A percentile compares a stretch with the other conserved stretches of the same genome.
Evolutionary conservation across 2,888 invertebrate species (phyloP).

Genomic region (Eutolmus rufibarbis): DNA sequence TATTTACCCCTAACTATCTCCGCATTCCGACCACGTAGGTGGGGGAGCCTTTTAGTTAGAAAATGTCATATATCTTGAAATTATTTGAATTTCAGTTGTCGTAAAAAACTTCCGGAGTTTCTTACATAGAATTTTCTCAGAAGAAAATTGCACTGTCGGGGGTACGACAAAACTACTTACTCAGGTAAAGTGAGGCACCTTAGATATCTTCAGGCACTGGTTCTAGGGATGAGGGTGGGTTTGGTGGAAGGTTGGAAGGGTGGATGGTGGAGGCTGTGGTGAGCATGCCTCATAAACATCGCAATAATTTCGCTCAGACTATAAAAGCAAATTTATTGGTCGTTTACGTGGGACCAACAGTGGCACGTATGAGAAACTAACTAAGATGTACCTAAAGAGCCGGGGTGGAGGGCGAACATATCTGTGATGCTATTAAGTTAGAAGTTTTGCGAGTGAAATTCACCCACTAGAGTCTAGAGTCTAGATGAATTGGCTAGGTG

Average conservation of each 20-base stretch:
- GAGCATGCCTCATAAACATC: background rate
- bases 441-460: background rate
- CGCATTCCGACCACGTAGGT: background rate
- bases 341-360: background rate
- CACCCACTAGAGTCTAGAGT: background rate
- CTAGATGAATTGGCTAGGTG: background rate
- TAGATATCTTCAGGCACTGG: background rate
- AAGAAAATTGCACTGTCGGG: background rate
- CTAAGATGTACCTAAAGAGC: background rate
- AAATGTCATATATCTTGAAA: background rate
- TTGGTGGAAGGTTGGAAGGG: background rate
- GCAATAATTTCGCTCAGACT: background rate
- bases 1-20: background rate
- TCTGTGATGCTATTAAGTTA: background rate
- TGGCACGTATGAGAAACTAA: background rate
- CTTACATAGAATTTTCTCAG: background rate
- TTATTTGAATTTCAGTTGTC: conserved; percentile 3
- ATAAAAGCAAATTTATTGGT: background rate
- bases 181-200: background rate
- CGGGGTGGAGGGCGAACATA: background rate
- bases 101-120: conserved; percentile 10
- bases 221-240: background rate
- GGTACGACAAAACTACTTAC: background rate
- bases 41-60: background rate
- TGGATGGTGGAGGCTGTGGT: background rate